phyloP scores from a whole-genome alignment of 2,113 vertebrate genomes.

The Heloderma charlesbogerti region DNA sequence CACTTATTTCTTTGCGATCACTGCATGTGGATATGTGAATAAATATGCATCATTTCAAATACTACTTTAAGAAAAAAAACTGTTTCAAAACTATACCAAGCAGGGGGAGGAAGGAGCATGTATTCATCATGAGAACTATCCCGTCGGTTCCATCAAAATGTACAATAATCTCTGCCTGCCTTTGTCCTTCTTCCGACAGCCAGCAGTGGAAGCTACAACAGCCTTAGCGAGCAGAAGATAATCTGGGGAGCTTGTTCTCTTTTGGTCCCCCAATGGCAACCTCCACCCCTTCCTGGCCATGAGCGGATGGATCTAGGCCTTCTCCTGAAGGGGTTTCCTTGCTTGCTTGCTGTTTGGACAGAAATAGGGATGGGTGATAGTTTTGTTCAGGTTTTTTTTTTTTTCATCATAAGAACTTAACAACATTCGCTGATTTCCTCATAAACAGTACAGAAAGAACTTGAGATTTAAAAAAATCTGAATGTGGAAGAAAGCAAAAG shows the following conservation, averaged over 20 bases:
- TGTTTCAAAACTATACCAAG: background rate
- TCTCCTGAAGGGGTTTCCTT: background rate
- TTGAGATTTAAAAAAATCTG: too few species aligned
- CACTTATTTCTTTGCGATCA: background rate
- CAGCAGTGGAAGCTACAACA: background rate
- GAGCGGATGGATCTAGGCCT: too few species aligned
- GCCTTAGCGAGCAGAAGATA: background rate
- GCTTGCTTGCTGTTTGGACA: background rate
- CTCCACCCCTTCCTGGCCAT: background rate
- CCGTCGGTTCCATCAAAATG: background rate
- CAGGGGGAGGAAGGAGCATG: background rate
- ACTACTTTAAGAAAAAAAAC: background rate
- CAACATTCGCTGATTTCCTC: too few species aligned
- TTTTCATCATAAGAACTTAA: too few species aligned
- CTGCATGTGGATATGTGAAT: background rate
- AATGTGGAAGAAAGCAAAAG: too few species aligned
- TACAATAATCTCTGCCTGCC: too few species aligned
- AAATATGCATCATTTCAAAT: background rate
- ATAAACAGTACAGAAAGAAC: too few species aligned
- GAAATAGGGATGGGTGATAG: background rate
- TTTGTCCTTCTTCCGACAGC: background rate
- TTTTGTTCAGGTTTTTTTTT: too few species aligned
- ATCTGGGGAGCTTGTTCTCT: background rate
- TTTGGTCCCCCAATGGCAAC: background rate
- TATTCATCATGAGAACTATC: background rate